Percentiles rank a stretch among this genome's conserved stretches.
phyloP scores from a whole-genome alignment of 2,888 invertebrate genomes.

The Hirtodrosophila trivittata region DNA sequence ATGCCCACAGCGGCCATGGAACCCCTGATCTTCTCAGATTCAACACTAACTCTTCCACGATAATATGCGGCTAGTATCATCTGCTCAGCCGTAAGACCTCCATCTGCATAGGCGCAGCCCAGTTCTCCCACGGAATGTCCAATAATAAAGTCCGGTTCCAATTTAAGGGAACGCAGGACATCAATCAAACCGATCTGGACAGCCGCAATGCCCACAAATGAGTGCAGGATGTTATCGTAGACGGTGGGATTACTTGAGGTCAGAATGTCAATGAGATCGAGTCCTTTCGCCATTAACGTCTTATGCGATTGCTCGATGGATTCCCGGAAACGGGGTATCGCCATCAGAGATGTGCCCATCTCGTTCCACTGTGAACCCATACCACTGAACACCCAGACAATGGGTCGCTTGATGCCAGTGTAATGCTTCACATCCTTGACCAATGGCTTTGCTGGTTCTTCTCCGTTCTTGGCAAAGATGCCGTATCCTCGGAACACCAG shows the following conservation, averaged over 20 bases:
- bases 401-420: constrained; percentile 87
- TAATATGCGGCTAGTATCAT: constrained; percentile 93
- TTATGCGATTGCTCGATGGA: constrained; percentile 87
- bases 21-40: constrained; percentile 88
- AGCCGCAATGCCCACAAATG: constrained; percentile 90
- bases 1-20: constrained; percentile 95
- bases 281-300: constrained; percentile 86
- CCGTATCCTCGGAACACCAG: constrained; percentile 91
- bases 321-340: constrained; percentile 89
- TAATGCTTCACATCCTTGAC: constrained; percentile 86
- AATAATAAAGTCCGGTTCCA: constrained; percentile 90
- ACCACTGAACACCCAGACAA: constrained; percentile 96
- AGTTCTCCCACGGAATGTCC: constrained; percentile 98
- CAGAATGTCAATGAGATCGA: constrained; percentile 88
- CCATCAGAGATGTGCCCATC: constrained; percentile 91
- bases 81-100: constrained; percentile 93
- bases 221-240: constrained; percentile 88
- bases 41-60: constrained; percentile 90
- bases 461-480: constrained; percentile 83
- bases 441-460: constrained; percentile 73
- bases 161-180: constrained; percentile 86
- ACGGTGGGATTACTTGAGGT: constrained; percentile 86
- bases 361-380: constrained; percentile 95
- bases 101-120: constrained; percentile 97
- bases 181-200: constrained; percentile 88